These are phyloP conservation scores for Chelonia mydas DNA, from an alignment of 2,797 vertebrate species.

Conservation along the genomic window DNA sequence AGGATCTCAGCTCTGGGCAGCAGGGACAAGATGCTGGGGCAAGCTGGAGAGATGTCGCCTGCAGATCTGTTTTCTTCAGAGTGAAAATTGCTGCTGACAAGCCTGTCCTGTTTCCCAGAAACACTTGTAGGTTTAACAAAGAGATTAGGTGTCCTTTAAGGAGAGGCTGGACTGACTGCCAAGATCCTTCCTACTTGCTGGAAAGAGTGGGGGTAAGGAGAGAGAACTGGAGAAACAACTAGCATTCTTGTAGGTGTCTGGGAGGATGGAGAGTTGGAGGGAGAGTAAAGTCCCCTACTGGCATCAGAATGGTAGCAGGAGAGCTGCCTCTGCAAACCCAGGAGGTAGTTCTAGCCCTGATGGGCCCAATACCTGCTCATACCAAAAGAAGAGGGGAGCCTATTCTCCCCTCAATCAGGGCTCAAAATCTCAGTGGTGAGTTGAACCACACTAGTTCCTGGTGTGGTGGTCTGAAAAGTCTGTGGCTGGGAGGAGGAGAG, in stretches of 20 bases:
- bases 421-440: neutral
- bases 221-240: neutral
- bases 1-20: neutral
- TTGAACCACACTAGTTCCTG: neutral
- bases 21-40: neutral
- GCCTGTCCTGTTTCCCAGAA: conserved; percentile 2
- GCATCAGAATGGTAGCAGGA: neutral
- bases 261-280: neutral
- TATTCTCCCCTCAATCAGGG: neutral
- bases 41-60: neutral
- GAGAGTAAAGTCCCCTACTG: neutral
- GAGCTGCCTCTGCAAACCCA: neutral
- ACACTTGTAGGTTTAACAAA: neutral
- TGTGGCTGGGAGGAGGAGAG: neutral
- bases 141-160: neutral
- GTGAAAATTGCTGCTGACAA: conserved; percentile 13
- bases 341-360: neutral
- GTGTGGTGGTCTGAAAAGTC: neutral
- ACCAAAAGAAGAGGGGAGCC: neutral
- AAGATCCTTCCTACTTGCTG: neutral
- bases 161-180: neutral
- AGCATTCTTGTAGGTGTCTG: neutral
- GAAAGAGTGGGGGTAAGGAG: neutral
- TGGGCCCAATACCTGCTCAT: neutral
- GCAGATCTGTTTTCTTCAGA: neutral